phyloP scores from a whole-genome alignment of 1,140 invertebrate species.

The Schlechtendalia chinensis region DNA sequence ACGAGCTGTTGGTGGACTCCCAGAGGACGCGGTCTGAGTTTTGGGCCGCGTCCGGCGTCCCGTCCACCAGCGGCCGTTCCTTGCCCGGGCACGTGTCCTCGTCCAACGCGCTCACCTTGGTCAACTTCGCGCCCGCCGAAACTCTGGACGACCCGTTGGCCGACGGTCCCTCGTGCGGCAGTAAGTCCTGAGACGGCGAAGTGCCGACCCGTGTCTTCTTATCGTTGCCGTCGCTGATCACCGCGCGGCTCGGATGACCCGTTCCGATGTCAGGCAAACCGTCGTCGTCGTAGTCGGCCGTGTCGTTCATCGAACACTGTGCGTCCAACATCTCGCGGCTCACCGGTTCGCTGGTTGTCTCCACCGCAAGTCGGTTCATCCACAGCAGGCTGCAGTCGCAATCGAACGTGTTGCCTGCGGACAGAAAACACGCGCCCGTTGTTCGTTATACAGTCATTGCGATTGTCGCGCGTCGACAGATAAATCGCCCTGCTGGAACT shows the following conservation, averaged over 20 bases:
- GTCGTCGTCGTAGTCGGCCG: background rate
- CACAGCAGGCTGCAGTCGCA: slow-evolving; percentile 42
- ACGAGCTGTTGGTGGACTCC: slow-evolving; percentile 13
- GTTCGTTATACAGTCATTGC: no score
- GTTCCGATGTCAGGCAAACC: background rate
- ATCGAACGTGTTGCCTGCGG: slow-evolving; percentile 16
- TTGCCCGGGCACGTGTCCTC: slow-evolving; percentile 43
- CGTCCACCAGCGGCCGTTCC: slow-evolving; percentile 22
- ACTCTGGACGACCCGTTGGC: background rate
- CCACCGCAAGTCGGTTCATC: slow-evolving; percentile 33
- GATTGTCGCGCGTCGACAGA: no score
- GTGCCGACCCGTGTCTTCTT: background rate
- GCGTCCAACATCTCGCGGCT: background rate
- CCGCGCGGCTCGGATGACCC: background rate
- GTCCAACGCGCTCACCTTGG: background rate
- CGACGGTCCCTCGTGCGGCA: background rate
- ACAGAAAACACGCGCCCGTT: no score
- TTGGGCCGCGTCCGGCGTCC: slow-evolving; percentile 33
- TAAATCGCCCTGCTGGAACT: no score
- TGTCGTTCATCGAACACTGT: slow-evolving; percentile 8
- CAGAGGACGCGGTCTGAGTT: slow-evolving; percentile 43
- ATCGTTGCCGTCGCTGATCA: background rate
- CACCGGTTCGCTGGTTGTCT: slow-evolving; percentile 22
- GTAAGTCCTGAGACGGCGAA: background rate
- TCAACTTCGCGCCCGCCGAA: background rate